Evolutionary conservation across 1,140 invertebrate genomes (phyloP), one percentile per base, ranked within the genome.

Genomic region (Drosophila lowei): DNA sequence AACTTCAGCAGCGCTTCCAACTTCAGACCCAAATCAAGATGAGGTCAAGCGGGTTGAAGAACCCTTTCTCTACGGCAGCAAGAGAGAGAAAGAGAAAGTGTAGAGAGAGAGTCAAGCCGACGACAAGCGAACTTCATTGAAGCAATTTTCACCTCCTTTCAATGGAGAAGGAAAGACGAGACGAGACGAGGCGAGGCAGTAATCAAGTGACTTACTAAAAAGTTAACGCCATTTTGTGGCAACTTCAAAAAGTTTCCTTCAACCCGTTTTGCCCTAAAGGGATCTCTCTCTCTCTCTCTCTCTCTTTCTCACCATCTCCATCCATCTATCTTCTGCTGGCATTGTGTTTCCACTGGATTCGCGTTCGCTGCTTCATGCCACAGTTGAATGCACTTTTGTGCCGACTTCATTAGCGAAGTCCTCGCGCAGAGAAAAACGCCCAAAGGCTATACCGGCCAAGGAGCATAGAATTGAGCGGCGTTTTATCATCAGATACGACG

Each of bases 131-230:
- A 72, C 80, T 86, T 74, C 62, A 81, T 74, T 84, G 72, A 63
- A 78, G 67, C 60, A 75, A 79, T 84, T 80, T 71, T 56, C 67
- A 63, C 55, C 77, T 47, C 52, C 18, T 66, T 71, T 43, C 38
- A 9, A 21, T 57, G 47, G 53, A 62, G 59, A 30, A 30, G 34
- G 16, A 18, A 9, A 16, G 62, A 18, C 63, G 34, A 38, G 9
- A 38, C 34, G 9, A 38, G 34, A 25, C 23, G 23, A 23, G 23
- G 4, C 21, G 21, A 1, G 34, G 9, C 34, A 72, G 78, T 88
- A 88, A 86, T 88, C 84, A 88, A 86, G 78, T 88, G 83, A 88
- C 83, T 86, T 86, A 83, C 83, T 79, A 52, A 86, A 86, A 86
- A 86, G 83, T 88, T 86, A 88, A 83, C 83, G 75, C 74, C 88